Conservation (phyloP, 1,140 invertebrate species). For the Calephelis virginiensis region DNA sequence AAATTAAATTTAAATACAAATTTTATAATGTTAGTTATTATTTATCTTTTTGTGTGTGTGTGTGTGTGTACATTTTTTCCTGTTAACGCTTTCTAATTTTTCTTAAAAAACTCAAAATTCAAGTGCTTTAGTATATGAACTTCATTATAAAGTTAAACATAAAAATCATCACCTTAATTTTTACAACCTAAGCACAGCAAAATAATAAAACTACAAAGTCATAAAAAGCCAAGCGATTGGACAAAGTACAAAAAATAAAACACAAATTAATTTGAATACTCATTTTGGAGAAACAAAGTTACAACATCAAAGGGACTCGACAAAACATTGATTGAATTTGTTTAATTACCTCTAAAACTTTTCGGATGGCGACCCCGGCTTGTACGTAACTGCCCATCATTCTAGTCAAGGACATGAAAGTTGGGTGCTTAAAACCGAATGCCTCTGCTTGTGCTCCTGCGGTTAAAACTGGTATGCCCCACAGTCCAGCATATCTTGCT, state of each 20-base stretch:
- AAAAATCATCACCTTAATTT: neutral
- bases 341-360: slow-evolving; percentile 66
- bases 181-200: neutral
- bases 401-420: slow-evolving; percentile 89
- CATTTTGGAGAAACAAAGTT: slow-evolving; percentile 38
- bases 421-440: slow-evolving; percentile 84
- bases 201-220: neutral
- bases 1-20: no score
- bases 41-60: no score
- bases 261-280: slow-evolving; percentile 38
- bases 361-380: slow-evolving; percentile 84
- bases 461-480: slow-evolving; percentile 93
- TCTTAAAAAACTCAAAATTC: no score
- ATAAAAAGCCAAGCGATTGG: slow-evolving; percentile 24
- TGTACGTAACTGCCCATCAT: slow-evolving; percentile 91
- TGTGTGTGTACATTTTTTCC: no score
- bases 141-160: no score
- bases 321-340: slow-evolving; percentile 26
- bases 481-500: slow-evolving; percentile 90
- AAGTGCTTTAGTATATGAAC: no score
- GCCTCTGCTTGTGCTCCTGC: slow-evolving; percentile 90
- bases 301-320: slow-evolving; percentile 39
- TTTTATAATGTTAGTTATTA: no score
- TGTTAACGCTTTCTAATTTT: no score
- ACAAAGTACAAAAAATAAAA: slow-evolving; percentile 46